phyloP scores from a whole-genome alignment of 2,797 vertebrate genomes.

The Enteromius treurensis region DNA sequence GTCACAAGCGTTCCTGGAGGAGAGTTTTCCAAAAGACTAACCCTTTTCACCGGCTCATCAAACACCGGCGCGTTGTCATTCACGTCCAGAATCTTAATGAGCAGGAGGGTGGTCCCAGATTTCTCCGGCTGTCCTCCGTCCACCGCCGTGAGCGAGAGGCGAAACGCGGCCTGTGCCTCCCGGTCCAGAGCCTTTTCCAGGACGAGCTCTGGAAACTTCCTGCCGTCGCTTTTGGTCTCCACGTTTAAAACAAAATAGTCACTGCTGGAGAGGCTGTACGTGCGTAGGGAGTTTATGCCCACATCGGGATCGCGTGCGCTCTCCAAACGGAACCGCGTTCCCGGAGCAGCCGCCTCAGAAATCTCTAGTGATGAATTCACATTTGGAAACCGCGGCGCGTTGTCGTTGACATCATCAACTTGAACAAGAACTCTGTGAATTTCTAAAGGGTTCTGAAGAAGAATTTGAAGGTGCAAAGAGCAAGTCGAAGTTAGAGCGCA shows the following conservation, averaged over 20 bases:
- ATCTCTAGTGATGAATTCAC: slow-evolving; percentile 84
- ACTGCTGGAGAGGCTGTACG: slow-evolving; percentile 84
- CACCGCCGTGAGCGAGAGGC: slow-evolving; percentile 86
- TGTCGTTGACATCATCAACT: slow-evolving; percentile 93
- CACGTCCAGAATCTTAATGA: slow-evolving; percentile 86
- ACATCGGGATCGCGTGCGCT: slow-evolving; percentile 94
- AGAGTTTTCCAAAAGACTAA: slow-evolving; percentile 86
- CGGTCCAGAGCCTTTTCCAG: slow-evolving; percentile 89
- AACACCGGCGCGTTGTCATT: slow-evolving; percentile 94
- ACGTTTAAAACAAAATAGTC: slow-evolving; percentile 86
- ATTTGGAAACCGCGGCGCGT: slow-evolving; percentile 88
- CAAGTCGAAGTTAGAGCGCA: slow-evolving; percentile 85
- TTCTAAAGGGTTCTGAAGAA: slow-evolving; percentile 86
- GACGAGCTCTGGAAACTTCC: slow-evolving; percentile 90
- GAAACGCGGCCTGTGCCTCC: slow-evolving; percentile 85
- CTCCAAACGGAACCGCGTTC: slow-evolving; percentile 88
- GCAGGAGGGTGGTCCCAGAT: slow-evolving; percentile 86
- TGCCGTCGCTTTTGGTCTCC: slow-evolving; percentile 89
- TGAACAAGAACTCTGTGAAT: slow-evolving; percentile 88
- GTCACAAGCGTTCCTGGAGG: slow-evolving; percentile 85
- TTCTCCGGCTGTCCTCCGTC: slow-evolving; percentile 89
- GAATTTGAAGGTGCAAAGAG: slow-evolving; percentile 84
- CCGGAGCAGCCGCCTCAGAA: slow-evolving; percentile 86
- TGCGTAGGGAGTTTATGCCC: slow-evolving; percentile 88
- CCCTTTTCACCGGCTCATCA: slow-evolving; percentile 80